Evolutionary conservation across 2,888 invertebrate genomes (phyloP).

Genomic region (Sinodicranocentrus sp.): DNA sequence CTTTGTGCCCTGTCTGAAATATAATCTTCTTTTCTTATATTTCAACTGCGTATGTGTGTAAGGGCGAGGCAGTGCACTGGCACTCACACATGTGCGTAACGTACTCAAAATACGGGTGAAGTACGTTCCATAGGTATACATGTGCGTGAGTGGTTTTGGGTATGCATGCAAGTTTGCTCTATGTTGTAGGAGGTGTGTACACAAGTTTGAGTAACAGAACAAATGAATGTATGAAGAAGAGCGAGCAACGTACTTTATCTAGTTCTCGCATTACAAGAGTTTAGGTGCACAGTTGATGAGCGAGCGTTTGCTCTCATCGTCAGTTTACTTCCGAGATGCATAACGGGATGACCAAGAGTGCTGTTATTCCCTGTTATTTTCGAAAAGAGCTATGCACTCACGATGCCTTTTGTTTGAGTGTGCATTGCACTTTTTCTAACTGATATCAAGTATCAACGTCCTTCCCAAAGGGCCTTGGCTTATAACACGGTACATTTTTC

Average conservation of each 20-base stretch:
- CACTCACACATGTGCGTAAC: conserved; percentile 9
- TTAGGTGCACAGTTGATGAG: too few relatives aligned
- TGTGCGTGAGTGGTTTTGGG: neutral
- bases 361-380: conserved; percentile 2
- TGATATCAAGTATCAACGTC: conserved; percentile 28
- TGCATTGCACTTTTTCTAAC: conserved; percentile 12
- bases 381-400: neutral
- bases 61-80: neutral
- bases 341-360: conserved; percentile 36
- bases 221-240: too few relatives aligned
- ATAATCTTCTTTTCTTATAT: too few relatives aligned
- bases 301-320: neutral
- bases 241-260: too few relatives aligned
- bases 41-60: neutral
- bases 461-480: conserved; percentile 50
- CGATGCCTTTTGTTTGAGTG: neutral
- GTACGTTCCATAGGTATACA: neutral
- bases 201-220: too few relatives aligned
- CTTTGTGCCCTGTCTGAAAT: conserved; percentile 35
- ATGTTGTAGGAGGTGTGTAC: neutral
- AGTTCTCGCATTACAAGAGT: too few relatives aligned
- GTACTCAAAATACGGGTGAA: conserved; percentile 7
- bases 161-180: neutral
- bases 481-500: neutral
- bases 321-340: conserved; percentile 34